Base-by-base conservation (phyloP, 1,140 invertebrate genomes). In the Lasioglossum baleicum region DNA sequence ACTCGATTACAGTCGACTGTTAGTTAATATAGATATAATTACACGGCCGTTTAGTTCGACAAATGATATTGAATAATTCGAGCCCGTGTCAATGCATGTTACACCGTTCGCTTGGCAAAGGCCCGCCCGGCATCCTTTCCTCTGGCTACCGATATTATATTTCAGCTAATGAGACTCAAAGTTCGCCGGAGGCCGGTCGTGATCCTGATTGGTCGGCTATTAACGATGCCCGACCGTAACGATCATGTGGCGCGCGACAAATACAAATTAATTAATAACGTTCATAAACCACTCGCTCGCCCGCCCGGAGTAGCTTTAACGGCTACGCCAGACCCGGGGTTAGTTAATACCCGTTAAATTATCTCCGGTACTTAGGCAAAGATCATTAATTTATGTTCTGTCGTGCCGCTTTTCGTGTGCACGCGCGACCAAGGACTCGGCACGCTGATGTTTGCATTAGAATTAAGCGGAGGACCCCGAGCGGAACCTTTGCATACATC, bases 231-330 rank as follows among this genome's bases (percentile, higher is more conserved):
- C 75, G 68, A 31, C 66, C 70, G 22, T 85, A 83, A 86, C 81
- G 85, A 86, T 90, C 85, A 80, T 56, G 75, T 58, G 80, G 80
- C 73, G 74, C 51, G 67, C 81, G 84, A 83, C 75, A 84, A 88
- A 86, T 87, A 87, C 75, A 86, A 86, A 87, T 87, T 87, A 87
- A 87, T 87, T 87, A 86, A 87, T 86, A 87, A 87, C 82, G 75
- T 80, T 86, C 85, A 84, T 87, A 82, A 87, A 87, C 71, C 84
- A 83, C 75, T 85, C 66, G 69, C 64, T 63, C 40, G 51, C 15
- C 13, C 48, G 53, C n/a, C 31, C 51, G 65, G 73, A 78, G 75
- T 79, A 76, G 85, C 82, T 86, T 86, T 86, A 87, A 81, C 84
- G 79, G 82, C 60, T 65, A 60, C 64, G 66, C 67, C 63, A 51